Conservation (phyloP, 2,797 vertebrate species). For the Spheniscus humboldti region DNA sequence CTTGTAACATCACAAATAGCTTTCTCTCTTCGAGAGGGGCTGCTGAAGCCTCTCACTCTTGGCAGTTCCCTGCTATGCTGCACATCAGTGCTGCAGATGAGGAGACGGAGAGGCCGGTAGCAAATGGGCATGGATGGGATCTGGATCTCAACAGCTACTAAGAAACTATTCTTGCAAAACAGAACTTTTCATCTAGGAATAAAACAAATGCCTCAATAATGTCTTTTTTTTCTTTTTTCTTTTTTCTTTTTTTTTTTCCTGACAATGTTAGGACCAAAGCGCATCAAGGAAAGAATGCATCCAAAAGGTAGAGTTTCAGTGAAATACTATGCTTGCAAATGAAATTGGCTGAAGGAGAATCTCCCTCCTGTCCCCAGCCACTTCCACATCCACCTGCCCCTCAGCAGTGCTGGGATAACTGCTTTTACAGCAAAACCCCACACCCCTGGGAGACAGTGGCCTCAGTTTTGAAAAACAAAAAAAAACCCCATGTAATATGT, state of each 20-base stretch:
- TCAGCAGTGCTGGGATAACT: background rate
- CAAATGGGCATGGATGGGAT: accelerated
- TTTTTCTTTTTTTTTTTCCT: accelerated
- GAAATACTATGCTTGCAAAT: background rate
- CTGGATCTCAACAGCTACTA: background rate
- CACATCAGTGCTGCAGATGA: accelerated
- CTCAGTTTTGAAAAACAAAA: background rate
- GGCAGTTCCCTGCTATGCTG: background rate
- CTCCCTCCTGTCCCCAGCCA: background rate
- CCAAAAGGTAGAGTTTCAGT: background rate
- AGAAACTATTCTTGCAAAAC: background rate
- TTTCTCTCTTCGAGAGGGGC: background rate
- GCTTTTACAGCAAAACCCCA: background rate
- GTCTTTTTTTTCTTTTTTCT: accelerated
- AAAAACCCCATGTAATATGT: accelerated
- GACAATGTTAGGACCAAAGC: background rate
- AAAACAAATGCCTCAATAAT: background rate
- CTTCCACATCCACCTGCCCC: background rate
- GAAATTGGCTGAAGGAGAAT: background rate
- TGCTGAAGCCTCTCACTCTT: background rate
- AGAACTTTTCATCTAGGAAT: background rate
- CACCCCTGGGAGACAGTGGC: accelerated
- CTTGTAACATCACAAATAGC: accelerated
- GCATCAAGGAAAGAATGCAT: background rate
- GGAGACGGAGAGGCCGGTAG: no score